Conservation (phyloP, 2,113 vertebrate genomes). For the Hylia prasina region DNA sequence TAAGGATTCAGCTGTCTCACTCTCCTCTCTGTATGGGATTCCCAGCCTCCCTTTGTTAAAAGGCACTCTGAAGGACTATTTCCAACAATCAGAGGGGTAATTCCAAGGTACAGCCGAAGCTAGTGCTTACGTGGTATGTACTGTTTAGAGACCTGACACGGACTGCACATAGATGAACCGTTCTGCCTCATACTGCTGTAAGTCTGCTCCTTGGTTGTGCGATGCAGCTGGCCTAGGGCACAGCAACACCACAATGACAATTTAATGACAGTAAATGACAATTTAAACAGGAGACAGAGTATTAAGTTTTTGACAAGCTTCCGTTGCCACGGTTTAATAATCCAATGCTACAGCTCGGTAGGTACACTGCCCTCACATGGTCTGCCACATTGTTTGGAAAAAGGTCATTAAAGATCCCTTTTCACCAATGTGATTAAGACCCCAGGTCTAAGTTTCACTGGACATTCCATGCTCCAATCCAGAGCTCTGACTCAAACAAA, state of each 20-base stretch:
- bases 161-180: not conserved
- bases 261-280: not conserved
- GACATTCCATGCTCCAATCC: not conserved
- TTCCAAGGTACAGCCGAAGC: not conserved
- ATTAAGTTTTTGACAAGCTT: not conserved
- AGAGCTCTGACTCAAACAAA: conserved; percentile 23
- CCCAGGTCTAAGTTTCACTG: conserved; percentile 23
- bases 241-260: not conserved
- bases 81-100: not conserved
- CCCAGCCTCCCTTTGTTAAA: not conserved
- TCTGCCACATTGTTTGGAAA: not conserved
- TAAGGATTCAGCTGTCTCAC: not conserved
- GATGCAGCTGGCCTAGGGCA: not conserved
- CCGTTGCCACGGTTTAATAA: not conserved
- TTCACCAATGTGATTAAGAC: not conserved
- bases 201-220: not conserved
- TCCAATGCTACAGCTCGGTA: not conserved
- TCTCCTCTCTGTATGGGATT: not conserved
- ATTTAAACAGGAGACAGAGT: not conserved
- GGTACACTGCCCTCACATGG: not conserved
- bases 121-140: not conserved
- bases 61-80: not conserved
- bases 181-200: not conserved
- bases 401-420: not conserved
- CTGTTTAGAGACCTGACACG: not conserved